Conservation (phyloP, 2,113 vertebrate species). For the Antennarius striatus region DNA sequence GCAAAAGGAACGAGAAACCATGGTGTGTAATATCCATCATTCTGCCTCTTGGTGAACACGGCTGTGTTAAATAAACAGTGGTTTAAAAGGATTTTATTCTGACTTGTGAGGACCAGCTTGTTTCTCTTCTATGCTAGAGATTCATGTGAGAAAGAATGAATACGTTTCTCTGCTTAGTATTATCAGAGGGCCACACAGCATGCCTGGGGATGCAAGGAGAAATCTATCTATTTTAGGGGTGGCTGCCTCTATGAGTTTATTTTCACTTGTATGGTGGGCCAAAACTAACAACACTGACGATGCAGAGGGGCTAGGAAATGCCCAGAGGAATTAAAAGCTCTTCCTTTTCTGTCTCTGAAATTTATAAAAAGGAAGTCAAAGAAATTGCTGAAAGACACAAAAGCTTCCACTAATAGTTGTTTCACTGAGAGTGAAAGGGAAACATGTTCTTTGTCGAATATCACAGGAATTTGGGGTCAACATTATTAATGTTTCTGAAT, state of each 20-base stretch:
- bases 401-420: conserved; percentile 35
- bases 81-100: conserved; percentile 30
- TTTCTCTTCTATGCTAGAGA: conserved; percentile 43
- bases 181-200: conserved; percentile 75
- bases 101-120: conserved; percentile 50
- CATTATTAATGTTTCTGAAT: conserved; percentile 31
- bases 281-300: conserved; percentile 75
- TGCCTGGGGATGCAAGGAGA: conserved; percentile 51
- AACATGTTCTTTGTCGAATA: conserved; percentile 31
- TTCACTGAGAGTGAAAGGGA: conserved; percentile 37
- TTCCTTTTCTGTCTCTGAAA: conserved; percentile 69
- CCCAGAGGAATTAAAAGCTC: conserved; percentile 68
- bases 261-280: conserved; percentile 72
- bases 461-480: conserved; percentile 43
- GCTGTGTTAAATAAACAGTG: conserved; percentile 46
- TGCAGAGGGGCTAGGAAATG: conserved; percentile 54
- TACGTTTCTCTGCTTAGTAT: conserved; percentile 55
- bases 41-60: conserved; percentile 42
- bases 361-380: conserved; percentile 52
- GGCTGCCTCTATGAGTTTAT: conserved; percentile 80
- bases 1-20: conserved; percentile 26
- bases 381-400: conserved; percentile 53
- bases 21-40: conserved; percentile 64
- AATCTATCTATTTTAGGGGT: conserved; percentile 74
- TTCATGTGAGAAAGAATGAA: conserved; percentile 36